Base-by-base conservation (phyloP, 1,140 invertebrate species). In the Eumeta japonica region DNA sequence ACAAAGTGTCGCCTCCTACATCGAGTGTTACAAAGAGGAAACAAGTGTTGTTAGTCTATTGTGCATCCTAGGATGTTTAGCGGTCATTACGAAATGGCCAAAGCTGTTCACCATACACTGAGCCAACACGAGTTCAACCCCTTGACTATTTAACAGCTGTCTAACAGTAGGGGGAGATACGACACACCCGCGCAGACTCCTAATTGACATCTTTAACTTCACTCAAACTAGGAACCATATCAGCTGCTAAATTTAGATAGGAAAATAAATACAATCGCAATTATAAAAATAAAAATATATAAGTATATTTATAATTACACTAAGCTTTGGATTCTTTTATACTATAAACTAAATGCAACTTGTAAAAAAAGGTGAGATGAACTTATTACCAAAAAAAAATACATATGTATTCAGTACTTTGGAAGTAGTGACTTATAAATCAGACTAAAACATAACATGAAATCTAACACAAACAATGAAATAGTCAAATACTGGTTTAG, bases 191-290 rank as follows among this genome's bases (percentile, higher is more conserved):
- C 61, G 63, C 66, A 62, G 58, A 65, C 63, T 59, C 58, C 71
- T 77, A 77, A 77, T 77, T 77, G 75, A 77, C 75, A 74, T 75
- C 60, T 75, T 70, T 62, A 65, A 72, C 70, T 75, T 75, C 68
- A 76, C 64, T 71, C 68, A 60, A 65, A 67, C 70, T 77, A 76
- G 73, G 75, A 76, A 76, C 73, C 71, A 74, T 77, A 73, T 59
- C 75, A 72, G 71, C 73, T 67, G 66, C 62, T 75, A 75, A 67
- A 67, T 75, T 74, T 66, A 68, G 63, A 72, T 63, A 62, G 55
- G 63, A 65, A 53, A 61, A 54, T 46, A 48, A 54, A 52, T 62
- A 63, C 67, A 62, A 66, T 62, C 62, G n/a, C n/a, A n/a, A n/a
- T n/a, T n/a, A n/a, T n/a, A n/a, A n/a, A n/a, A 52, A 55, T 66